Percentiles rank a stretch among this genome's conserved stretches.
phyloP scores from a whole-genome alignment of 2,888 invertebrate genomes.

The Erebia ligea region DNA sequence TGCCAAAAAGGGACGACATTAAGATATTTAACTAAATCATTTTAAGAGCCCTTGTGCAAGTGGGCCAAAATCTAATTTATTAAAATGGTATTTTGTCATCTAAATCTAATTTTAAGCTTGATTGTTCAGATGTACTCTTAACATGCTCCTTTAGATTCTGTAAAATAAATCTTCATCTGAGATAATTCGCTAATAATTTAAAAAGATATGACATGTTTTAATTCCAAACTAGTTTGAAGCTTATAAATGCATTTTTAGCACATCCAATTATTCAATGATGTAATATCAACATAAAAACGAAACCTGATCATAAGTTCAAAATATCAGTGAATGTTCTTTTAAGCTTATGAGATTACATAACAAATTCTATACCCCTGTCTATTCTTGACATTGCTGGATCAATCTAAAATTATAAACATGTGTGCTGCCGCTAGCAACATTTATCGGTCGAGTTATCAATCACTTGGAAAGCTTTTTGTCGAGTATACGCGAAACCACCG shows the following conservation, averaged over 20 bases:
- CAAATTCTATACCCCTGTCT: conserved; percentile 21
- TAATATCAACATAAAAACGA: conserved; percentile 5
- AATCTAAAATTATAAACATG: conserved; percentile 37
- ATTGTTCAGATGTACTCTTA: neutral
- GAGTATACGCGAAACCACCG: conserved; percentile 48
- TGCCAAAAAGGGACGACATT: too few relatives aligned
- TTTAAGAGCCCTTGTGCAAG: too few relatives aligned
- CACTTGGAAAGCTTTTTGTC: conserved; percentile 43
- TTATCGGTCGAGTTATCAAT: conserved; percentile 50
- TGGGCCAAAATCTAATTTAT: too few relatives aligned
- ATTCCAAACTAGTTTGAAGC: conserved; percentile 18
- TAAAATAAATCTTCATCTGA: neutral
- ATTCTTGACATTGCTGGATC: conserved; percentile 46
- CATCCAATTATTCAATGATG: conserved; percentile 10
- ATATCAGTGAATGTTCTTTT: conserved; percentile 12
- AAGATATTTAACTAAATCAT: too few relatives aligned
- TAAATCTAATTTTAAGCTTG: neutral
- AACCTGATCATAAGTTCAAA: conserved; percentile 21
- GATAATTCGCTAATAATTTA: neutral
- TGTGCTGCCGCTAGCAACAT: conserved; percentile 26
- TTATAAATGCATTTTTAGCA: conserved; percentile 18
- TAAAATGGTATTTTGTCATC: neutral
- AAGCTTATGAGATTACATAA: conserved; percentile 26
- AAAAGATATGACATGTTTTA: neutral
- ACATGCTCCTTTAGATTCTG: neutral